phyloP scores from a whole-genome alignment of 2,888 invertebrate genomes.

The Parnassius apollo region DNA sequence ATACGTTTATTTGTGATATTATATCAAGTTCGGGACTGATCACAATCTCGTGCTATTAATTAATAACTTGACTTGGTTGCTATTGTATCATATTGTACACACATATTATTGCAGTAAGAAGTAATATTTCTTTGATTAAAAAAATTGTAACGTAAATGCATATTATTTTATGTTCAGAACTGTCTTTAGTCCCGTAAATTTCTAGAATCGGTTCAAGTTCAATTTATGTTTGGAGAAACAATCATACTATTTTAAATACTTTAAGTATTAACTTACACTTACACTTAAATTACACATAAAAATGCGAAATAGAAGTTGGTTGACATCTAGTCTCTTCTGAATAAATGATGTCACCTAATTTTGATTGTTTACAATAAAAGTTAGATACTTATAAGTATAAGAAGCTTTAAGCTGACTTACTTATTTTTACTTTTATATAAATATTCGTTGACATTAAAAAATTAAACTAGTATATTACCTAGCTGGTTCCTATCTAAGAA shows the following conservation, averaged over 20 bases:
- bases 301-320: no score
- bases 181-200: no score
- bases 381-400: not conserved
- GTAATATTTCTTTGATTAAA: no score
- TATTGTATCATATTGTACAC: no score
- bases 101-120: no score
- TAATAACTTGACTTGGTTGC: no score
- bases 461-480: not conserved
- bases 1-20: constrained; percentile 14
- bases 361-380: not conserved
- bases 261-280: no score
- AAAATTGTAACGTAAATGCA: no score
- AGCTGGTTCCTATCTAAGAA: not conserved
- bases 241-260: not conserved
- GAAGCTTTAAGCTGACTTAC: constrained; percentile 12
- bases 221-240: not conserved
- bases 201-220: not conserved
- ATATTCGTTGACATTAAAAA: constrained; percentile 4
- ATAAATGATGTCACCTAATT: not conserved
- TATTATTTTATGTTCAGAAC: no score
- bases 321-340: not conserved
- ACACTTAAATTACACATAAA: no score
- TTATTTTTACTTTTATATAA: constrained; percentile 11
- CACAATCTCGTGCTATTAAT: constrained; percentile 3
- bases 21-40: constrained; percentile 8